phyloP scores from a whole-genome alignment of 35 echinoderm and acorn worm species.

The Holothuria glaberrima region DNA sequence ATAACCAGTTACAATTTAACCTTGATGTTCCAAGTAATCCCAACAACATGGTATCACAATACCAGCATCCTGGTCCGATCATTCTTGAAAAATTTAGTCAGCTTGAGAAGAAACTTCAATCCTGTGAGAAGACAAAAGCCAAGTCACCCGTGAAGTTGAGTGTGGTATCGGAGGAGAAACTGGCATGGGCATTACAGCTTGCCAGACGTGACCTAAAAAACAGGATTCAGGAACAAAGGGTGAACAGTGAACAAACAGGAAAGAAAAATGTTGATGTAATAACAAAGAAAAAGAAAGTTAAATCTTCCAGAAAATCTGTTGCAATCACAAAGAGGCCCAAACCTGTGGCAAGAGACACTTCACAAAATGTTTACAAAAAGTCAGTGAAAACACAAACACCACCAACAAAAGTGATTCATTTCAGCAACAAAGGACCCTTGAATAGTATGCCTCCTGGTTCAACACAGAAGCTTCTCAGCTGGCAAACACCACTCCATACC shows the following conservation, averaged over 20 bases:
- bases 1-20: slow-evolving; percentile 86
- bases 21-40: slow-evolving; percentile 64
- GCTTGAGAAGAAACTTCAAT: background rate
- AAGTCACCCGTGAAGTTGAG: slow-evolving; percentile 45
- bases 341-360: background rate
- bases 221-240: slow-evolving; percentile 52
- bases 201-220: slow-evolving; percentile 79
- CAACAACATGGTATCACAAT: slow-evolving; percentile 46
- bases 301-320: slow-evolving; percentile 3
- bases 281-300: slow-evolving; percentile 34
- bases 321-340: background rate
- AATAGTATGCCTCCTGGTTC: slow-evolving; percentile 28
- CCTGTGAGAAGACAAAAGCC: background rate
- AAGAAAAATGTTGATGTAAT: slow-evolving; percentile 29
- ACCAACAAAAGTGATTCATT: slow-evolving; percentile 43
- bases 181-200: slow-evolving; percentile 73
- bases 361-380: slow-evolving; percentile 59
- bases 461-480: slow-evolving; percentile 1
- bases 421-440: slow-evolving; percentile 14
- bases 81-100: slow-evolving; percentile 70
- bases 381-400: slow-evolving; percentile 73
- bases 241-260: slow-evolving; percentile 45
- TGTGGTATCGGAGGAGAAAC: slow-evolving; percentile 69
- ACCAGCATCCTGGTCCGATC: slow-evolving; percentile 71
- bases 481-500: background rate